Percentiles rank a stretch among this genome's conserved stretches.
Conservation (phyloP, 2,113 vertebrate genomes). For the Grallaria varia region DNA sequence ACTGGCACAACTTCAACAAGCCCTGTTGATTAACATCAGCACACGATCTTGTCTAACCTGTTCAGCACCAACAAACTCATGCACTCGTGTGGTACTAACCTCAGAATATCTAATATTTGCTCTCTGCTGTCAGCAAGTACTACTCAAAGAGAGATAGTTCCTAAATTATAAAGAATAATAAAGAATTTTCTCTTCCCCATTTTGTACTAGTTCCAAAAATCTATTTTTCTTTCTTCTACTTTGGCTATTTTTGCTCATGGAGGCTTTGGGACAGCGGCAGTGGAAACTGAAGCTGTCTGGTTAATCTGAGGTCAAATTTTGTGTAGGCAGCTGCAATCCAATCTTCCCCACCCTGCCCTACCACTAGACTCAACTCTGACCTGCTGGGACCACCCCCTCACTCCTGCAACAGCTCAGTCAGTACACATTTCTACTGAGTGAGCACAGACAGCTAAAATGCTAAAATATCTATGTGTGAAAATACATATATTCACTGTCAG, state of each 20-base stretch:
- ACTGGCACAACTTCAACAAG: background rate
- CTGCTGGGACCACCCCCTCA: conserved; percentile 13
- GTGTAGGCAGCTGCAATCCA: conserved; percentile 27
- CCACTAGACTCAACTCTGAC: conserved; percentile 11
- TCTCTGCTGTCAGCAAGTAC: conserved; percentile 45
- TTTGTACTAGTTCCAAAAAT: conserved; percentile 23
- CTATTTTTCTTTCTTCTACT: conserved; percentile 39
- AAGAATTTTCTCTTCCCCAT: conserved; percentile 16
- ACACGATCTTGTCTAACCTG: conserved; percentile 21
- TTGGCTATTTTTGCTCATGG: background rate
- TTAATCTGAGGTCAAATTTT: conserved; percentile 50
- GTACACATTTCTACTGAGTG: background rate
- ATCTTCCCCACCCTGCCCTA: conserved; percentile 35
- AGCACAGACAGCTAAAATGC: conserved; percentile 38
- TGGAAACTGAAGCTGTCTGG: conserved; percentile 57
- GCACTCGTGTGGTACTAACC: background rate
- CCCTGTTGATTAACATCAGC: background rate
- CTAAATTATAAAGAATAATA: background rate
- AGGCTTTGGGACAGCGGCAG: conserved; percentile 25
- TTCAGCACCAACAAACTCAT: background rate
- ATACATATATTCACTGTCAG: conserved; percentile 17
- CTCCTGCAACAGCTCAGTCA: background rate
- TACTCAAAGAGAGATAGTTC: conserved; percentile 18
- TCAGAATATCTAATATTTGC: background rate
- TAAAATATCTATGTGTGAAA: conserved; percentile 61